Conservation (phyloP, 2,797 vertebrate genomes). For the Salarias fasciatus region DNA sequence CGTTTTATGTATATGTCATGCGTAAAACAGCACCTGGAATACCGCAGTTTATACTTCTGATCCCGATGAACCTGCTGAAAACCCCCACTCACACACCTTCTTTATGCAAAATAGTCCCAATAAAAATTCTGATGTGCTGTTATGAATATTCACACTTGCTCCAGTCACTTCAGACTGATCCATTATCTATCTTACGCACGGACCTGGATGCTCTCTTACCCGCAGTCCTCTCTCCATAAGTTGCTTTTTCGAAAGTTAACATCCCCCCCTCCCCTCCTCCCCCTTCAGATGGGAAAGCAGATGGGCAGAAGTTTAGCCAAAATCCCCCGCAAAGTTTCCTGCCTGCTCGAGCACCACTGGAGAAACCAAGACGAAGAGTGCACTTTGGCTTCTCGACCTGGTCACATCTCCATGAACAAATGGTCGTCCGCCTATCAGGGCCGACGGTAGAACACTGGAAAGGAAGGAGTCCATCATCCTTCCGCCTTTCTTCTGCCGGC, state of each 20-base stretch:
- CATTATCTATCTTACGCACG: neutral
- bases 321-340: constrained; percentile 65
- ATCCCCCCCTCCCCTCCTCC: neutral
- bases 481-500: neutral
- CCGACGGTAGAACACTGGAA: constrained; percentile 3
- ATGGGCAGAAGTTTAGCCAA: constrained; percentile 72
- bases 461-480: constrained; percentile 5
- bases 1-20: neutral
- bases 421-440: constrained; percentile 24
- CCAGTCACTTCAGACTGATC: constrained; percentile 16
- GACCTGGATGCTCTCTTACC: constrained; percentile 5
- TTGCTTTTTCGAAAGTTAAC: constrained; percentile 55
- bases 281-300: constrained; percentile 70
- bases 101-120: constrained; percentile 5
- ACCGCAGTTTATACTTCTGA: neutral
- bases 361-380: constrained; percentile 47
- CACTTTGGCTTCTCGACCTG: constrained; percentile 62
- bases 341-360: constrained; percentile 59
- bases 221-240: constrained; percentile 32
- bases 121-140: constrained; percentile 17
- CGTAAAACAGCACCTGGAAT: constrained; percentile 25
- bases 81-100: constrained; percentile 1
- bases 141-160: constrained; percentile 43
- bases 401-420: constrained; percentile 48
- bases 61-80: neutral